Percentiles rank a stretch among this genome's conserved stretches.
Evolutionary conservation across 2,113 vertebrate species (phyloP).

Genomic region (Microcebus tavaratra): DNA sequence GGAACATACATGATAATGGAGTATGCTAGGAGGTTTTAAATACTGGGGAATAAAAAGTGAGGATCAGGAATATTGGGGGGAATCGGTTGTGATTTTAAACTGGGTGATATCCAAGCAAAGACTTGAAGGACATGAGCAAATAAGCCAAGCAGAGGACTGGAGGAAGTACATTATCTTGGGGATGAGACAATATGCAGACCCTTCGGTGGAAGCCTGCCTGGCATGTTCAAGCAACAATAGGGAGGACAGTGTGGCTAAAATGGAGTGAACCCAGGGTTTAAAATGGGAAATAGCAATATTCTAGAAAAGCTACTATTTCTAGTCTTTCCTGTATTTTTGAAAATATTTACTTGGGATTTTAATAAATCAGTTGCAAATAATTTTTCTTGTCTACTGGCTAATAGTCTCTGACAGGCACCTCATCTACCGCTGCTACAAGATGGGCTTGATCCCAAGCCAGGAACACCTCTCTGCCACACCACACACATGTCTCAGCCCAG

Average conservation of each 20-base stretch:
- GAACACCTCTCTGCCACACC: not conserved
- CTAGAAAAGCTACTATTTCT: not conserved
- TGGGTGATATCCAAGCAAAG: not conserved
- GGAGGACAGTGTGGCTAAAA: not conserved
- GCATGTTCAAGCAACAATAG: rapidly evolving
- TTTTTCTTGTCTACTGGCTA: slow-evolving; percentile 11
- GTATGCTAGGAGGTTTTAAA: not conserved
- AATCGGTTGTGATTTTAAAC: not conserved
- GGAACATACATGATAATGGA: rapidly evolving
- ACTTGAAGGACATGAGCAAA: not conserved
- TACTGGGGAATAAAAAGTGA: not conserved
- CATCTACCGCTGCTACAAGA: not conserved
- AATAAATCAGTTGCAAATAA: slow-evolving; percentile 30
- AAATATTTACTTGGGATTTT: slow-evolving; percentile 37
- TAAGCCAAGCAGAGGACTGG: not conserved
- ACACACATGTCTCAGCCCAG: not conserved
- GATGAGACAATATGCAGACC: rapidly evolving
- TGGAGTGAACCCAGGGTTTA: not conserved
- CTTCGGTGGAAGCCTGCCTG: not conserved
- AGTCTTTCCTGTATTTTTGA: not conserved
- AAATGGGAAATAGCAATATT: not conserved
- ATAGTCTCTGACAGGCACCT: not conserved
- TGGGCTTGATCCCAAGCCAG: not conserved
- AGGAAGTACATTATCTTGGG: not conserved
- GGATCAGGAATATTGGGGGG: not conserved